These are phyloP conservation scores for Drosophila silvestris DNA, from an alignment of 2,888 invertebrate genomes.

Conservation along the genomic window DNA sequence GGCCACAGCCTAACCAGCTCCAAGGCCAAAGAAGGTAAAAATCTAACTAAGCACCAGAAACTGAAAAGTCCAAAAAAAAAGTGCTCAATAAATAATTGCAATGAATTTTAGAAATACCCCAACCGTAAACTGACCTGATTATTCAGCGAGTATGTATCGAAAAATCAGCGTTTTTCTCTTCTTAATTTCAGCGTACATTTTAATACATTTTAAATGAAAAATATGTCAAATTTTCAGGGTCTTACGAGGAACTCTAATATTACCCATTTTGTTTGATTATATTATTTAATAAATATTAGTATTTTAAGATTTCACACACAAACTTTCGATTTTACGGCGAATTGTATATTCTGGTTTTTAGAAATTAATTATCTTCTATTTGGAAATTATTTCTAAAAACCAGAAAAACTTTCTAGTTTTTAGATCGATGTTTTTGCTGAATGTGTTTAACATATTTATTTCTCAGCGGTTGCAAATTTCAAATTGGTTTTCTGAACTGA, in stretches of 20 bases:
- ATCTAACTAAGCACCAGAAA: background rate
- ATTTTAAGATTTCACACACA: background rate
- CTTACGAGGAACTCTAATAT: background rate
- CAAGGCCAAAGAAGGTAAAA: slow-evolving; percentile 83
- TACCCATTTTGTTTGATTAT: background rate
- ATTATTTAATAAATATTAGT: background rate
- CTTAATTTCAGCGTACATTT: no score
- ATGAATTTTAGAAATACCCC: background rate
- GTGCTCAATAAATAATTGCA: background rate
- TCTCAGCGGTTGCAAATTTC: no score
- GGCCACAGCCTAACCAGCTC: slow-evolving; percentile 84
- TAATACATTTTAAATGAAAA: no score
- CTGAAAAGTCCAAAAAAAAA: background rate
- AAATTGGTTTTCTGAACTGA: background rate
- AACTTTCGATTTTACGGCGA: background rate
- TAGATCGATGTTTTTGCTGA: no score
- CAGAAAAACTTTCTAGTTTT: no score
- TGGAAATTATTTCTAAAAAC: background rate
- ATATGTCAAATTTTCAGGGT: background rate
- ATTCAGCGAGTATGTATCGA: no score
- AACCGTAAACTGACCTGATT: background rate
- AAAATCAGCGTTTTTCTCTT: background rate
- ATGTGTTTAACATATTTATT: no score
- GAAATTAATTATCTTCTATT: background rate
- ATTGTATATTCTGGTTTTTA: background rate